A percentile compares a stretch with the other conserved stretches of the same genome.
Conservation (phyloP, 2,888 invertebrate species). For the Platycheirus rosarum region DNA sequence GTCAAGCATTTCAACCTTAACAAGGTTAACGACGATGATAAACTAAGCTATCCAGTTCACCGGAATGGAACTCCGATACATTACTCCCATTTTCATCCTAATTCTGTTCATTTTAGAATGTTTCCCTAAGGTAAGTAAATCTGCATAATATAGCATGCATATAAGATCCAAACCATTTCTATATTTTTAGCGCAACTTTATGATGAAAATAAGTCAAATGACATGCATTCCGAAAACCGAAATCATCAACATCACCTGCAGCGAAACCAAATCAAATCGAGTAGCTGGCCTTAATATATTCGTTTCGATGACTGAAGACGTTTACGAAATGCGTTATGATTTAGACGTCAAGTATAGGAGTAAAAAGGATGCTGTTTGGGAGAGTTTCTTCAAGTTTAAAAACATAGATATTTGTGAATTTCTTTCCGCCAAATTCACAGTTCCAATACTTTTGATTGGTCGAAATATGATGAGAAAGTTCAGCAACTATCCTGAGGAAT, state of each 20-base stretch:
- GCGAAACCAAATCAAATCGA: constrained; percentile 44
- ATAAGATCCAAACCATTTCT: background rate
- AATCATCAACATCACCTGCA: constrained; percentile 36
- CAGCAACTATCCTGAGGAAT: constrained; percentile 54
- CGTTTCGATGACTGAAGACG: constrained; percentile 12
- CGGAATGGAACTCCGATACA: constrained; percentile 3
- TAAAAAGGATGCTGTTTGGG: constrained; percentile 28
- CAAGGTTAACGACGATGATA: background rate
- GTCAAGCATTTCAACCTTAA: background rate
- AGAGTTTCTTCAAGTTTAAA: constrained; percentile 39
- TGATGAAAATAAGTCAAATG: constrained; percentile 30
- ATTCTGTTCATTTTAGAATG: background rate
- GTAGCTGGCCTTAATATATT: constrained; percentile 37
- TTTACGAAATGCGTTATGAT: constrained; percentile 43
- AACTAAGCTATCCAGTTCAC: background rate
- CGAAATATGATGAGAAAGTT: constrained; percentile 53
- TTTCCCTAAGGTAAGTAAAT: constrained; percentile 12
- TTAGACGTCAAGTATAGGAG: constrained; percentile 13
- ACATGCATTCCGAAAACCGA: background rate
- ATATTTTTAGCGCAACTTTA: constrained; percentile 41
- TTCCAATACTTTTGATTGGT: constrained; percentile 30
- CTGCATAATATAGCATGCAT: too few species aligned
- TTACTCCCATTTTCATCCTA: background rate
- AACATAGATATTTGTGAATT: constrained; percentile 56
- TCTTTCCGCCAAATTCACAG: constrained; percentile 35